Conservation (phyloP, 2,113 vertebrate genomes). For the Meles meles region DNA sequence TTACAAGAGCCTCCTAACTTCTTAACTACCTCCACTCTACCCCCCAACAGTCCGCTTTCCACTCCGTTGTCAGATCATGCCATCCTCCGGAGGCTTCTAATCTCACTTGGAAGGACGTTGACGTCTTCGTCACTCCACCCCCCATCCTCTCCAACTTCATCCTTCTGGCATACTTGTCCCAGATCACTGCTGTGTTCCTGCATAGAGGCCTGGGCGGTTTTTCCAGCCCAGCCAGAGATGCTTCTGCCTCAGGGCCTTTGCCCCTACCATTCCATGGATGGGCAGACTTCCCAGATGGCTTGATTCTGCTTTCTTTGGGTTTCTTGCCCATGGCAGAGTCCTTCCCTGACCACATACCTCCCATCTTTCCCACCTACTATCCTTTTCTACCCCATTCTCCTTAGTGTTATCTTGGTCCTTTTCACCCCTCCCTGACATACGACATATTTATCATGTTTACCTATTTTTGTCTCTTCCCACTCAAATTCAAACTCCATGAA, state of each 20-base stretch:
- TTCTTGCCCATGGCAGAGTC: neutral
- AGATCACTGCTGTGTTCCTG: neutral
- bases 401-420: neutral
- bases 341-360: neutral
- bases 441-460: neutral
- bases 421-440: neutral
- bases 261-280: rapidly evolving
- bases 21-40: neutral
- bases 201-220: neutral
- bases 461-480: neutral
- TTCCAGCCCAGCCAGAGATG: neutral
- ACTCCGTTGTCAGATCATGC: neutral
- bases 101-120: neutral
- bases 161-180: no score
- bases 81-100: neutral
- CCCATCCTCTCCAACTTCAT: rapidly evolving
- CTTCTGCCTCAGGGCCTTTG: neutral
- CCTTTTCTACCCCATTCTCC: neutral
- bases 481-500: neutral
- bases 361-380: no score
- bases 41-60: neutral
- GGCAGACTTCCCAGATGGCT: neutral
- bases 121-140: rapidly evolving
- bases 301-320: neutral
- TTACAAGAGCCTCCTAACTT: rapidly evolving